phyloP scores from a whole-genome alignment of 1,140 invertebrate species.

The Lepidurus arcticus region DNA sequence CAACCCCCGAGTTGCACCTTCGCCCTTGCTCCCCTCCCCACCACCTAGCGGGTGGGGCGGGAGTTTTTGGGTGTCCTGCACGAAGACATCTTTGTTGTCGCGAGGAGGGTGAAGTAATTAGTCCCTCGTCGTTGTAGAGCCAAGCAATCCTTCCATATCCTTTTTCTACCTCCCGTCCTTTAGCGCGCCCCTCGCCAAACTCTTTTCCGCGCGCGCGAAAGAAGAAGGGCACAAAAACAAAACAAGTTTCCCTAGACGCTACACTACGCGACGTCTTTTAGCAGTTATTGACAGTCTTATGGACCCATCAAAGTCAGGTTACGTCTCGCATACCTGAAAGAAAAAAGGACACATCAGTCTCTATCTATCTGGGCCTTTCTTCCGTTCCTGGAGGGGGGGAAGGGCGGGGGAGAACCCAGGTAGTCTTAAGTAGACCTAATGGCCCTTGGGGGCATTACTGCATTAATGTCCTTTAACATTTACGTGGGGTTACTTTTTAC shows the following conservation, averaged over 20 bases:
- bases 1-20: conserved; percentile 3
- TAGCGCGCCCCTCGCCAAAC: background rate
- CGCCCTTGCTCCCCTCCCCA: background rate
- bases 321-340: conserved; percentile 14
- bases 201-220: background rate
- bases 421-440: conserved; percentile 20
- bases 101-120: conserved; percentile 1
- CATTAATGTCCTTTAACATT: conserved; percentile 14
- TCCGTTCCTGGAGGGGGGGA: too few relatives aligned
- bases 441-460: conserved; percentile 9
- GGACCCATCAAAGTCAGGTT: conserved; percentile 17
- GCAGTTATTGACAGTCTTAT: conserved; percentile 19
- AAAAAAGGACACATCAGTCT: conserved; percentile 1
- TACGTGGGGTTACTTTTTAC: background rate
- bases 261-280: background rate
- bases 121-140: background rate
- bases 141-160: background rate
- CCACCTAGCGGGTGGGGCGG: background rate
- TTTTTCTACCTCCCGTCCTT: background rate
- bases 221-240: background rate
- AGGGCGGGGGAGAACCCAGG: background rate
- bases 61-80: conserved; percentile 9
- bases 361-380: background rate
- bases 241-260: background rate
- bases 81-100: conserved; percentile 12